phyloP scores from a whole-genome alignment of 2,797 vertebrate genomes.

The Nasua narica region DNA sequence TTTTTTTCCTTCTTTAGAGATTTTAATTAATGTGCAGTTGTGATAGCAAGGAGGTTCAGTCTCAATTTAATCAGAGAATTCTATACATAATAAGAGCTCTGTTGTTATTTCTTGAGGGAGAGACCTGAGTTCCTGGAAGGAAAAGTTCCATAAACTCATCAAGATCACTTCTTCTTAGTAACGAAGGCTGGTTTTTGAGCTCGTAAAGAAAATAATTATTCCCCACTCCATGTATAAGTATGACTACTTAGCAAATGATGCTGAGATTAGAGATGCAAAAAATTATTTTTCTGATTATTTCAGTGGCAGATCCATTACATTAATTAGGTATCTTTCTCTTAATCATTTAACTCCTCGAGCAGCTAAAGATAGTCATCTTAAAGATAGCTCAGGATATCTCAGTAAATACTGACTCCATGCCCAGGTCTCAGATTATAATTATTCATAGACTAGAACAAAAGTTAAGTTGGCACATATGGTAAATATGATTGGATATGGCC shows the following conservation, averaged over 20 bases:
- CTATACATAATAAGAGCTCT: not conserved
- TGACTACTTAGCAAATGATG: constrained; percentile 26
- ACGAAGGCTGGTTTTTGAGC: not conserved
- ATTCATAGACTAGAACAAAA: constrained; percentile 39
- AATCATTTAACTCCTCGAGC: constrained; percentile 31
- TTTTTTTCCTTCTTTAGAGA: constrained; percentile 16
- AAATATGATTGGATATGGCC: not conserved
- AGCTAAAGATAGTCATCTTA: constrained; percentile 36
- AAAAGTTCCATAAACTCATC: not conserved
- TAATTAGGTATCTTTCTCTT: constrained; percentile 33
- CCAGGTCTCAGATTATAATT: constrained; percentile 46
- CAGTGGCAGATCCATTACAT: constrained; percentile 30
- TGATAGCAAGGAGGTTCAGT: not conserved
- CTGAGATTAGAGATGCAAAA: not conserved
- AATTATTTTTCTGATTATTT: constrained; percentile 1
- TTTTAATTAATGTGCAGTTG: constrained; percentile 48
- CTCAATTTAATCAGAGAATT: constrained; percentile 3
- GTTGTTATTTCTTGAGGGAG: constrained; percentile 9
- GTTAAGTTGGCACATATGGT: constrained; percentile 12
- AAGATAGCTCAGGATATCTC: not conserved
- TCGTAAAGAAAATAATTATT: not conserved
- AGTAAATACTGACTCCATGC: not conserved
- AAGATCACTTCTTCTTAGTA: not conserved
- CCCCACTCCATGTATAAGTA: not conserved
- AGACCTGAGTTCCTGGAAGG: not conserved